These are phyloP conservation scores for Pheosia gnoma DNA, from an alignment of 2,888 invertebrate genomes.

Conservation along the genomic window DNA sequence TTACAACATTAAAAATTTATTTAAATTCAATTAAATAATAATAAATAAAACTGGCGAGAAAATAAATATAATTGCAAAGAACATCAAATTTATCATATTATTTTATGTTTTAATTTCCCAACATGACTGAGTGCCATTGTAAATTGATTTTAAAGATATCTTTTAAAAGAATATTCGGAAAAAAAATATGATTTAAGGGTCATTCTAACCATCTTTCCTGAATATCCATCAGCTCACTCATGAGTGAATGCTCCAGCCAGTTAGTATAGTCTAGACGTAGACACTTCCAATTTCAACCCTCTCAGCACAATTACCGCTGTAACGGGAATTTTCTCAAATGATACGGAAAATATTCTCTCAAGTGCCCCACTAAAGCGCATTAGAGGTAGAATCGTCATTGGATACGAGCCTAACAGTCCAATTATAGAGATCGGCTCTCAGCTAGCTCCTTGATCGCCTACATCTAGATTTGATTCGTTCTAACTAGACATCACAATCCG, in stretches of 20 bases:
- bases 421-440: conserved; percentile 56
- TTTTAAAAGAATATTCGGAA: too few species aligned
- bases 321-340: conserved; percentile 2
- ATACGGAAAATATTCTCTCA: conserved; percentile 1
- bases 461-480: conserved; percentile 77
- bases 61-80: too few species aligned
- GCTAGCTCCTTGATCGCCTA: conserved; percentile 54
- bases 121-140: too few species aligned
- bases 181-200: too few species aligned
- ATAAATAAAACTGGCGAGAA: too few species aligned
- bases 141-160: too few species aligned
- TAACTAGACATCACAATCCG: conserved; percentile 76
- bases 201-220: too few species aligned
- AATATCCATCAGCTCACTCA: background rate
- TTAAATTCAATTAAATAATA: too few species aligned
- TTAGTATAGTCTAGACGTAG: background rate
- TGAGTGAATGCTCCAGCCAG: background rate
- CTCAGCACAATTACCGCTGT: background rate
- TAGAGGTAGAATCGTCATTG: conserved; percentile 29
- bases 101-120: too few species aligned
- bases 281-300: conserved; percentile 2
- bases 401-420: conserved; percentile 59
- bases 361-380: conserved; percentile 2
- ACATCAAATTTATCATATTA: too few species aligned
- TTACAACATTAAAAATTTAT: too few species aligned